Evolutionary conservation across 1,140 invertebrate genomes (phyloP).

Genomic region (honey bee (Apis mellifera)): DNA sequence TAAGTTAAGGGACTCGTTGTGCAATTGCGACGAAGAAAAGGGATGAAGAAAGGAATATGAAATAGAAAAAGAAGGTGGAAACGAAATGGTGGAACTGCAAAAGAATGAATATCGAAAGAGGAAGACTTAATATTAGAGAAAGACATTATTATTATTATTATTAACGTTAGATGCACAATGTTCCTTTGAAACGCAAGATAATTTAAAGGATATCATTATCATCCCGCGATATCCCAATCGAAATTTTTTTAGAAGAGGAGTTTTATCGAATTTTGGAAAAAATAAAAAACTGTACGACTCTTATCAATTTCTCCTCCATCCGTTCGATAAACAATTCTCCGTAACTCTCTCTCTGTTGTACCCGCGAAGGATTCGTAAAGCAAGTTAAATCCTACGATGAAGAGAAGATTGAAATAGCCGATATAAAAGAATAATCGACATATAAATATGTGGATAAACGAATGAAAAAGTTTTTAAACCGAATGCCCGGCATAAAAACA

Average conservation of each 20-base stretch:
- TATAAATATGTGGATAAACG: background rate
- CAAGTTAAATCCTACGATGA: background rate
- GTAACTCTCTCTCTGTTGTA: background rate
- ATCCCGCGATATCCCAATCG: no score
- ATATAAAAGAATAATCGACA: background rate
- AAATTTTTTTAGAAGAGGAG: no score
- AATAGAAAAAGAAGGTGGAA: background rate
- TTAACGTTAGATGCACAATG: background rate
- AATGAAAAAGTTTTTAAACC: conserved; percentile 3
- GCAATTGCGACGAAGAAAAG: background rate
- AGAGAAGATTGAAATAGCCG: background rate
- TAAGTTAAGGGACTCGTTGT: no score
- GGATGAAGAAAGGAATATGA: background rate
- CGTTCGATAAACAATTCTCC: background rate
- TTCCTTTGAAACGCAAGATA: background rate
- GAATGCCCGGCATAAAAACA: background rate
- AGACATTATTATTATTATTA: background rate
- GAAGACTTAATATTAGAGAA: background rate
- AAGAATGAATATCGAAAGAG: background rate
- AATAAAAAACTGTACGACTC: background rate
- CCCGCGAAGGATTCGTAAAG: background rate
- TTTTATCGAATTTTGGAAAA: background rate
- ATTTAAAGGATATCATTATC: no score
- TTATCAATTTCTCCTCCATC: no score
- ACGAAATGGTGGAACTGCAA: background rate